Conservation (phyloP, 1,140 invertebrate species). For the Camponotus pennsylvanicus region DNA sequence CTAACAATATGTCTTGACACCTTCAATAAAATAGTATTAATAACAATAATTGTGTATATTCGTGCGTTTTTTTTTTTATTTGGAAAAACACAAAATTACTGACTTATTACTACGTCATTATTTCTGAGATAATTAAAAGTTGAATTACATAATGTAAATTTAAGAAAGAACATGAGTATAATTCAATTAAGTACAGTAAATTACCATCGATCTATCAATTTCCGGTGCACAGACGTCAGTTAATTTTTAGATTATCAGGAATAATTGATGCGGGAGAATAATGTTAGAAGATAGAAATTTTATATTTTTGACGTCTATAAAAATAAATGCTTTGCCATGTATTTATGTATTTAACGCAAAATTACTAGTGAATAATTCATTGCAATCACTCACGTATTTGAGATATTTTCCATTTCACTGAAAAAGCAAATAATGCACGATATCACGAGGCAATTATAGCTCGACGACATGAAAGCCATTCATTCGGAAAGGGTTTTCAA, state of each 20-base stretch:
- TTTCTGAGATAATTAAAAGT: background rate
- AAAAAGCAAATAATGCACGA: conserved; percentile 26
- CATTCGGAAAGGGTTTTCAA: conserved; percentile 16
- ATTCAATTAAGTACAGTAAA: conserved; percentile 1
- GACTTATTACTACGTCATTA: background rate
- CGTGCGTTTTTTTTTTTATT: background rate
- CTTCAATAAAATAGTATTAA: background rate
- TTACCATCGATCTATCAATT: background rate
- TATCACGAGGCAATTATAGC: conserved; percentile 13
- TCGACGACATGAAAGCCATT: conserved; percentile 10
- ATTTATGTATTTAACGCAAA: conserved; percentile 1
- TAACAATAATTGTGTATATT: background rate
- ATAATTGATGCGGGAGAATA: background rate
- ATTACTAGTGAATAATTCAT: background rate
- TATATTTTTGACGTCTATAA: background rate
- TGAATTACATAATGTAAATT: background rate
- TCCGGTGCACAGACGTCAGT: background rate
- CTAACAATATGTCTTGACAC: background rate
- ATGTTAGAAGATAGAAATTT: background rate
- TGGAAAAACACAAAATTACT: background rate
- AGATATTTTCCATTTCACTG: conserved; percentile 15
- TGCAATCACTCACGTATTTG: background rate
- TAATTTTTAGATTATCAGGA: background rate
- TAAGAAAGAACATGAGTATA: background rate
- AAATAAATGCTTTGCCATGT: background rate